Evolutionary conservation across 2,888 invertebrate genomes (phyloP).

Genomic region (Drosophila antonietae): DNA sequence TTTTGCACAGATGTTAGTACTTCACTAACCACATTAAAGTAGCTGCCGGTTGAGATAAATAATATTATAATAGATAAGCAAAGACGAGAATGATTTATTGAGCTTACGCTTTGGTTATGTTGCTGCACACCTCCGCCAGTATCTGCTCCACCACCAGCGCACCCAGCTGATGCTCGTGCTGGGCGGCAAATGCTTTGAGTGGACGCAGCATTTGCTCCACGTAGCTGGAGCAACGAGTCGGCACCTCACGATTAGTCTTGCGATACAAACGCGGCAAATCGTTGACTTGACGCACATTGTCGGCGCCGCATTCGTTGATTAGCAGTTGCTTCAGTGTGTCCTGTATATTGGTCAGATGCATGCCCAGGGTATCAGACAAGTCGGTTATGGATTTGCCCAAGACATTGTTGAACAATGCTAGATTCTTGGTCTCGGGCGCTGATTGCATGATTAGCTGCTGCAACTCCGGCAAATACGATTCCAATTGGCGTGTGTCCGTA

Average conservation of each 20-base stretch:
- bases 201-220: slow-evolving; percentile 88
- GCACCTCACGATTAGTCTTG: slow-evolving; percentile 95
- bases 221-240: slow-evolving; percentile 92
- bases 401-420: slow-evolving; percentile 58
- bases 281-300: slow-evolving; percentile 91
- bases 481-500: slow-evolving; percentile 73
- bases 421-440: slow-evolving; percentile 51
- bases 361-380: slow-evolving; percentile 58
- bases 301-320: slow-evolving; percentile 90
- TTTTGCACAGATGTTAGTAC: slow-evolving; percentile 96
- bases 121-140: slow-evolving; percentile 83
- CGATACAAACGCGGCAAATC: slow-evolving; percentile 97
- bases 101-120: slow-evolving; percentile 87
- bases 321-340: slow-evolving; percentile 91
- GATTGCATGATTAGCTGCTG: slow-evolving; percentile 89
- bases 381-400: slow-evolving; percentile 74
- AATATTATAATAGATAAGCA: not conserved
- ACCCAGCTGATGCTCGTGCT: slow-evolving; percentile 81
- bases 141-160: slow-evolving; percentile 74
- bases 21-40: slow-evolving; percentile 91
- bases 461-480: slow-evolving; percentile 64
- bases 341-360: slow-evolving; percentile 69
- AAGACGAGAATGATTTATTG: not conserved
- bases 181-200: slow-evolving; percentile 85
- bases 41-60: slow-evolving; percentile 84